Conservation (phyloP, 2,888 invertebrate genomes). For the Heteromyza rotundicornis region DNA sequence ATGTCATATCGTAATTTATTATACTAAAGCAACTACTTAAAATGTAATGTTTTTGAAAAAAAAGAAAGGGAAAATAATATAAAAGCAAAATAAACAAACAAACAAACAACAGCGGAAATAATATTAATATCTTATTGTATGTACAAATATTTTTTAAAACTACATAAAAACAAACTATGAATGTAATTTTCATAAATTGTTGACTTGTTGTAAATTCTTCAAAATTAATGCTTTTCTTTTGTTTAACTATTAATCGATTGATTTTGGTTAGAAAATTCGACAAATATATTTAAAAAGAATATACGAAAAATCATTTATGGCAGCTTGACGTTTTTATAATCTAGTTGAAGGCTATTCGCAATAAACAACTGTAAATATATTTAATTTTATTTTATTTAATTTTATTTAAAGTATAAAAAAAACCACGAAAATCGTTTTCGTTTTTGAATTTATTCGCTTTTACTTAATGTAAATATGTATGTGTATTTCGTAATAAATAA, state of each 20-base stretch:
- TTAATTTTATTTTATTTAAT: constrained; percentile 18
- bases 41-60: constrained; percentile 17
- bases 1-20: too few species aligned
- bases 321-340: too few species aligned
- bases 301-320: too few species aligned
- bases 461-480: constrained; percentile 56
- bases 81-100: neutral
- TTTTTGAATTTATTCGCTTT: constrained; percentile 29
- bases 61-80: constrained; percentile 18
- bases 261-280: too few species aligned
- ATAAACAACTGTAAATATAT: constrained; percentile 6
- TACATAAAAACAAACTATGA: constrained; percentile 7
- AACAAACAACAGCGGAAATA: constrained; percentile 11
- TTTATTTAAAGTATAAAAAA: constrained; percentile 22
- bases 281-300: too few species aligned
- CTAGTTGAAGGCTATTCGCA: neutral
- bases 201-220: constrained; percentile 56
- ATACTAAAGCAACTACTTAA: constrained; percentile 34
- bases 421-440: neutral
- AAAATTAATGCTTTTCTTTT: constrained; percentile 22
- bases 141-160: constrained; percentile 29
- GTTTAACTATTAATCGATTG: neutral
- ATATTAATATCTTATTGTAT: constrained; percentile 23
- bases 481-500: constrained; percentile 4
- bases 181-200: constrained; percentile 44